Percentiles rank a stretch among this genome's conserved stretches.
Conservation (phyloP, 2,888 invertebrate species). For the Electrophaes corylata region DNA sequence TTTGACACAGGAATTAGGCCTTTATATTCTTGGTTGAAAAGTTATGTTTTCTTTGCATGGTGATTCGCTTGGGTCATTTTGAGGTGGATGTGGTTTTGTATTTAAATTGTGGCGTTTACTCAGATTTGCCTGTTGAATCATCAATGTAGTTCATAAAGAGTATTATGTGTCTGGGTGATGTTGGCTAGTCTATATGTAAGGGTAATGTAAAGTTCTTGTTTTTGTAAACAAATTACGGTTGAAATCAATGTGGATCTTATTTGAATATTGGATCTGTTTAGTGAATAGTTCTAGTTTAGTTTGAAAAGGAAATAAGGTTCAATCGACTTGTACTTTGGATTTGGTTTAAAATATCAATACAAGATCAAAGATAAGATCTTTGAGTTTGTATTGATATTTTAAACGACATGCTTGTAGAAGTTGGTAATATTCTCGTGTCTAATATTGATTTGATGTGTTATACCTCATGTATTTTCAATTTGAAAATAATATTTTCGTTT, state of each 20-base stretch:
- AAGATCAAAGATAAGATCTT: no score
- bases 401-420: background rate
- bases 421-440: no score
- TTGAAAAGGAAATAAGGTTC: background rate
- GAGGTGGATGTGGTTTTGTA: constrained; percentile 26
- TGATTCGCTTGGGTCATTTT: constrained; percentile 29
- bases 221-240: constrained; percentile 27
- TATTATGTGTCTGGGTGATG: constrained; percentile 39
- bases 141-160: constrained; percentile 50
- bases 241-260: constrained; percentile 1
- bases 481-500: no score
- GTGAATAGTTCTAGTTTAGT: background rate
- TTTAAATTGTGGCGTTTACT: constrained; percentile 60
- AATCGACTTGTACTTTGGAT: background rate
- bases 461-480: no score
- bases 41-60: constrained; percentile 1
- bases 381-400: background rate
- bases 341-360: background rate
- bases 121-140: constrained; percentile 58
- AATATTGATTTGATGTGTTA: no score
- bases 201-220: constrained; percentile 26
- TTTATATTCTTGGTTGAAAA: background rate
- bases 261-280: constrained; percentile 10
- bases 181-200: constrained; percentile 27
- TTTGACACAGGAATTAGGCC: background rate